These are phyloP conservation scores for Oxygymnocypris stewartii DNA, from an alignment of 2,113 vertebrate species.

Conservation along the genomic window DNA sequence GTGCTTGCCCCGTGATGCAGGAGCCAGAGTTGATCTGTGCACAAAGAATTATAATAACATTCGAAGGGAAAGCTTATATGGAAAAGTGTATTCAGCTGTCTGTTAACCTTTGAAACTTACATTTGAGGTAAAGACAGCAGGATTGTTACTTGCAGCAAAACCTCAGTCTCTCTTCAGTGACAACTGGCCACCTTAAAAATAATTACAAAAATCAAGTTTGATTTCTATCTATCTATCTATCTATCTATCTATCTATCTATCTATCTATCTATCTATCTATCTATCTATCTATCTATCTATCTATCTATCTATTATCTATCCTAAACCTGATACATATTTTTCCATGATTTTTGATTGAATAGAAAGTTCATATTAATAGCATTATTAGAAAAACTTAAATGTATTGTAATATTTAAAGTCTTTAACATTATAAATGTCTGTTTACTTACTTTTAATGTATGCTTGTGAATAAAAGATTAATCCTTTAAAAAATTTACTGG, in stretches of 20 bases:
- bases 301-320: too few species aligned
- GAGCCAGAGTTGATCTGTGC: slow-evolving; percentile 79
- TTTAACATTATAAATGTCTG: neutral
- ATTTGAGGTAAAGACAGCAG: slow-evolving; percentile 84
- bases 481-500: neutral
- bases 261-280: too few species aligned
- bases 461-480: neutral
- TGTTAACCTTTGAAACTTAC: slow-evolving; percentile 69
- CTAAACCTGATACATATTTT: too few species aligned
- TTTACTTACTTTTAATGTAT: neutral
- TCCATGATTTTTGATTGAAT: too few species aligned
- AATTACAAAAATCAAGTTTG: neutral
- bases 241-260: too few species aligned
- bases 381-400: too few species aligned
- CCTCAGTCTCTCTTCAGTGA: slow-evolving; percentile 87
- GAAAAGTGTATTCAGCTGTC: neutral
- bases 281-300: too few species aligned
- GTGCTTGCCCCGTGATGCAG: slow-evolving; percentile 79
- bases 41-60: neutral
- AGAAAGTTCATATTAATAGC: too few species aligned
- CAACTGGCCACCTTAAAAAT: slow-evolving; percentile 80
- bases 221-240: too few species aligned
- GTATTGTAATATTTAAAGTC: neutral
- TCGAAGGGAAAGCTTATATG: neutral
- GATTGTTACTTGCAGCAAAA: slow-evolving; percentile 85